Evolutionary conservation across 2,113 vertebrate species (phyloP), one percentile per base, ranked within the genome.

Genomic region (Psettodes erumei): DNA sequence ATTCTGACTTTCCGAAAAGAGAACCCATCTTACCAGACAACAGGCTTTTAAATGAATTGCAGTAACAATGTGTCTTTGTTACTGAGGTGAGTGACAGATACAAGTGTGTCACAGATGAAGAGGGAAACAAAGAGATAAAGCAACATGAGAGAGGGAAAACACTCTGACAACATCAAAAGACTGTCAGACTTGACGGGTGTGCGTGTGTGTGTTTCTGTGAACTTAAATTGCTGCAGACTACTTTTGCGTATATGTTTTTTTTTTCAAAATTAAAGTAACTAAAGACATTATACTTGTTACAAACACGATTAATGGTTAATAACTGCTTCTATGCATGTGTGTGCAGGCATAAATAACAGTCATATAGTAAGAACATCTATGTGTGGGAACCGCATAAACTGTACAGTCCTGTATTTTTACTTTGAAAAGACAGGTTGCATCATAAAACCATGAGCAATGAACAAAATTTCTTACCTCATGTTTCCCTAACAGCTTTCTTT

Each of bases 41-140:
- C 59, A 53, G 65, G 48, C 47, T 74, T 84, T 81, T 73, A 73
- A 83, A 76, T 74, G 64, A 75, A 77, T 66, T 47, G 51, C 51
- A 37, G 55, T 45, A 80, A 85, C 79, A 88, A 83, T 69, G 67
- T 19, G 51, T 82, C 87, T 86, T 89, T 90, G 84, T 89, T 81
- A 47, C 59, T 0, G 32, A 37, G 62, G 56, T 85, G 83, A 88
- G 47, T 75, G 82, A 75, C 80, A 70, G 79, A 82, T 55, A 60
- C 70, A 71, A 72, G 83, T 68, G 61, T 73, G 77, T 56, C 75
- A 62, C 51, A 63, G 77, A 79, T 55, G 71, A 81, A 79, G 47
- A 33, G 42, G 23, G 61, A 42, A 69, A 76, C 47, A 77, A 71
- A 78, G 61, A 69, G 51, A 81, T 71, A 63, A 86, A 88, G 82